Evolutionary conservation across 2,113 vertebrate genomes (phyloP), one percentile per base, ranked within the genome.

Genomic region (Zapornia atra): DNA sequence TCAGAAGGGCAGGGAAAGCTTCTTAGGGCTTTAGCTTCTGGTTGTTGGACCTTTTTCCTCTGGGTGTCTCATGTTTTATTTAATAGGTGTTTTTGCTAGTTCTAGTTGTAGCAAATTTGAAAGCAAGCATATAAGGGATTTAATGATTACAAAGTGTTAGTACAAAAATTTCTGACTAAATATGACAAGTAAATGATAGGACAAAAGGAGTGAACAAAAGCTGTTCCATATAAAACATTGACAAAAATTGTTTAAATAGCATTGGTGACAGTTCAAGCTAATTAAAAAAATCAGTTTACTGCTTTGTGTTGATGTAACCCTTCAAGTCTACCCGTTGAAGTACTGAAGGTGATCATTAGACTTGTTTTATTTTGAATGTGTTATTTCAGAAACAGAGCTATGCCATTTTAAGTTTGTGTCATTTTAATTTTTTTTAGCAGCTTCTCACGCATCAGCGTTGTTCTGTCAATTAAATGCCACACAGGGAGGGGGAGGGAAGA

Each of bases 291-390:
- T 72, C 53, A 44, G 24, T 91, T 88, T 86, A 44, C 59, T 81
- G 86, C 64, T 90, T 88, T 95, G 61, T 95, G 96, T 89, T 91
- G 60, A 64, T 91, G 65, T 91, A 75, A 91, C 33, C 34, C 40
- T 91, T 94, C 90, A 94, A 48, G 25, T 81, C 28, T 81, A 54
- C 22, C 42, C 6, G 3, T n/a, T 83, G 69, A 73, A 90, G 71
- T 82, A 19, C 56, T 42, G 46, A 81, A 90, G 82, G 44, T 81
- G 80, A 79, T 91, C 19, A 28, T 96, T 94, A 92, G 69, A 24
- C 66, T 81, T 92, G 56, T 44, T 86, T 81, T 81, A 7, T 88
- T 92, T 94, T 75, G 56, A 71, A 9, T 70, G 42, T 54, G 26
- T 68, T 90, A 33, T 88, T 95, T 86, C 9, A 5, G 86, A 93